Percentiles rank a stretch among this genome's conserved stretches.
These are phyloP conservation scores for Acrocephalus kingi DNA, from an alignment of 2,113 vertebrate genomes.

Conservation along the genomic window DNA sequence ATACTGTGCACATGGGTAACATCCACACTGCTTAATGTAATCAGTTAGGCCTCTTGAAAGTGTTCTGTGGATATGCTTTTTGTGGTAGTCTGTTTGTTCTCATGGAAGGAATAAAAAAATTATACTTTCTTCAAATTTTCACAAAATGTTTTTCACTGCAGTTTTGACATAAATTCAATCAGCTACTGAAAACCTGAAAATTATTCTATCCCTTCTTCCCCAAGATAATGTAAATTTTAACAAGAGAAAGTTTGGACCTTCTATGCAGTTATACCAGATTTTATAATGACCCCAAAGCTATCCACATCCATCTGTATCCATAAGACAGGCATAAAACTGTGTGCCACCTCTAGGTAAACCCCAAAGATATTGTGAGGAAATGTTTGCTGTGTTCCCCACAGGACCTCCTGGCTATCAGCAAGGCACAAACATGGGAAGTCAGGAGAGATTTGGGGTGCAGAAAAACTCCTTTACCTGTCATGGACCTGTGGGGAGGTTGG, in stretches of 20 bases:
- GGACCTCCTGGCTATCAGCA: neutral
- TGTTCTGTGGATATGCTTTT: neutral
- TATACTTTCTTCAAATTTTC: neutral
- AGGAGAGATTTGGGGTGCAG: neutral
- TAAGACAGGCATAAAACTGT: neutral
- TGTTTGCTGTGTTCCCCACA: neutral
- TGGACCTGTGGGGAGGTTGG: neutral
- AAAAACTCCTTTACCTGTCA: neutral
- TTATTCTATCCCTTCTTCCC: neutral
- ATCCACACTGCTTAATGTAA: neutral
- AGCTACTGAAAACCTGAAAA: neutral
- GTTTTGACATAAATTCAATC: neutral
- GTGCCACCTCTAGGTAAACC: neutral
- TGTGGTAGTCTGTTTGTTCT: neutral
- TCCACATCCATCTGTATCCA: neutral
- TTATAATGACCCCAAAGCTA: neutral
- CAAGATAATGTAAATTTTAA: neutral
- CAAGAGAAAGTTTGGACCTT: neutral
- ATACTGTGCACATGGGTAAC: neutral
- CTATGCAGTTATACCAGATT: neutral
- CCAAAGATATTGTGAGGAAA: accelerated
- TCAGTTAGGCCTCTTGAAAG: neutral
- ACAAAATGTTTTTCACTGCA: neutral
- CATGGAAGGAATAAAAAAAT: neutral
- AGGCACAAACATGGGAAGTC: neutral